Base-by-base conservation (phyloP, 1,140 invertebrate species). In the Drosophila aff. region DNA sequence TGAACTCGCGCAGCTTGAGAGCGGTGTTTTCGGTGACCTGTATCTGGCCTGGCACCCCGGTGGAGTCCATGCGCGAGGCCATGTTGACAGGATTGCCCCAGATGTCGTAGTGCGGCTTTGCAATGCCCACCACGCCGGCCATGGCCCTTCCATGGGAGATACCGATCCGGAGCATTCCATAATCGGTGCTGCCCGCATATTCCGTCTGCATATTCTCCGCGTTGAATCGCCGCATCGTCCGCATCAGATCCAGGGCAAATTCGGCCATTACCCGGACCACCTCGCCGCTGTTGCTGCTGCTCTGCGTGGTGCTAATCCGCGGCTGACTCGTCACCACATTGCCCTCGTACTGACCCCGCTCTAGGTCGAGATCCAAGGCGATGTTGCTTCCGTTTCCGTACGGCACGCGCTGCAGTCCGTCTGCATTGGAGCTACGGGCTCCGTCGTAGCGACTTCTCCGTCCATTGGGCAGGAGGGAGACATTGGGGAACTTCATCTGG, bases 51-150 rank as follows among this genome's bases (percentile, higher is more conserved):
- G 95, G 94, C 75, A 95, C 93, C 26, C 97, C 97, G 1, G 96
- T 97, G 1, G 96, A 97, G 81, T 98, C 97, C 97, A 98, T 98
- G 81, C 98, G 94, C 9, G 97, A 98, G 2, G 98, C 97, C 95
- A 99, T 97, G 93, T 99, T 99, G 0, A 99, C 98, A 1, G 97
- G 96, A 93, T 99, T 97, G 0, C 98, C 98, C 98, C 98, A 98
- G 76, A 99, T 98, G 92, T 99, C 92, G 46, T 93, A 93, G 13
- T 98, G 94, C 0, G 98, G 97, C 91, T 98, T 98, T 44, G 96
- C 95, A 2, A 96, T 96, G 2, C 98, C 98, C 15, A 99, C 97
- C 9, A 99, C 97, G 2, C 98, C 98, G 1, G 98, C 98, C 62
- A 97, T 97, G 8, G 98, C 96, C 64, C 96, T 95, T 1, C 98